Evolutionary conservation across 2,797 vertebrate species (phyloP), one percentile per base, ranked within the genome.

Genomic region (Sciurus carolinensis): DNA sequence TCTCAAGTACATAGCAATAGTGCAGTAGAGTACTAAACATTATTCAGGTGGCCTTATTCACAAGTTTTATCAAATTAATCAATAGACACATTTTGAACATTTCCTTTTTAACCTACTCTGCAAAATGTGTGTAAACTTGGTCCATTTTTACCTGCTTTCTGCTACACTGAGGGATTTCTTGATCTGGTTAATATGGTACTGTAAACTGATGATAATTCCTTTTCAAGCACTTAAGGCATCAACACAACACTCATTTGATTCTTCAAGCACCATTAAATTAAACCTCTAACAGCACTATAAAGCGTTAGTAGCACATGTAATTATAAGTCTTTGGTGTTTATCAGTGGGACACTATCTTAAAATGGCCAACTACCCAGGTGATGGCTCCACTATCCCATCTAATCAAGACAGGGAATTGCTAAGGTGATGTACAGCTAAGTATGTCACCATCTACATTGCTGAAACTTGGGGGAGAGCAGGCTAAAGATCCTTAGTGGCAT

Each of bases 231-330:
- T 97, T 96, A 94, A 62, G 87, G 90, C 96, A 96, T 88, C 95
- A 97, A 54, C 88, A 97, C 92, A 95, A 95, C 44, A 92, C 80
- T 98, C 90, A 39, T 93, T 95, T 96, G 87, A 54, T 94, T 98
- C 96, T 98, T 88, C 92, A 85, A 98, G 96, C 97, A 83, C 96
- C 97, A 96, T 96, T 97, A 96, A 98, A 94, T 98, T 95, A 97
- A 96, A 89, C 91, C 87, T 85, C 95, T 64, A 57, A 75, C 79
- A 97, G 94, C 91, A 50, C 79, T 97, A 2, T 2, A 13, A 96
- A 94, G 39, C 30, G 54, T 71, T 96, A 94, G 87, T 93, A 91
- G 90, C 59, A 96, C 95, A 93, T 96, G 24, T 85, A 94, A 96
- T 96, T 94, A 57, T 88, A 97, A 88, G 90, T 96, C 83, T 96